A percentile compares a stretch with the other conserved stretches of the same genome.
Evolutionary conservation across 2,113 vertebrate genomes (phyloP).

Genomic region (Pangasianodon gigas): DNA sequence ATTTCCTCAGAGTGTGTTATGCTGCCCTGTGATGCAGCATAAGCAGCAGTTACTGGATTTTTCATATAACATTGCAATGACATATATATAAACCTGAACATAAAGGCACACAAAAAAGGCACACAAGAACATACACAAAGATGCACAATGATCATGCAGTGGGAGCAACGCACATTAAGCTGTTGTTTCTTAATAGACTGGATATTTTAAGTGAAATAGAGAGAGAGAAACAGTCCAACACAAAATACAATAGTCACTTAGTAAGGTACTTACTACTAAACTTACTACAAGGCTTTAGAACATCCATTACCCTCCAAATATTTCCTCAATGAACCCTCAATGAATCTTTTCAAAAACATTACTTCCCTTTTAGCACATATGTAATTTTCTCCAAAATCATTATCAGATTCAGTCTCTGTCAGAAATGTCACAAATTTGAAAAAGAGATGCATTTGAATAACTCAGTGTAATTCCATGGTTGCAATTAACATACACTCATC

Average conservation of each 20-base stretch:
- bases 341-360: not conserved
- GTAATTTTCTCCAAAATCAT: not conserved
- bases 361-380: not conserved
- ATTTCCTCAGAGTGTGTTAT: not conserved
- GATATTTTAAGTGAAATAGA: not conserved
- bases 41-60: not conserved
- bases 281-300: not conserved
- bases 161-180: not conserved
- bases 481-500: not conserved
- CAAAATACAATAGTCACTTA: not conserved
- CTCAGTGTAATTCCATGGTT: not conserved
- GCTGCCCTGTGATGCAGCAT: not conserved
- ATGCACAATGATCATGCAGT: not conserved
- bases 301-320: not conserved
- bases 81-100: not conserved
- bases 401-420: not conserved
- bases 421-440: not conserved
- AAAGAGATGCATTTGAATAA: not conserved
- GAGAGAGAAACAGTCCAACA: not conserved
- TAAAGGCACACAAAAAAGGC: not conserved
- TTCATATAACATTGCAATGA: not conserved
- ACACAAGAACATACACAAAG: not conserved
- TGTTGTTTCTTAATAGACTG: not conserved
- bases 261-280: not conserved
- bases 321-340: not conserved